These are phyloP conservation scores for Sinosuthora webbiana DNA, from an alignment of 2,113 vertebrate species.

Conservation along the genomic window DNA sequence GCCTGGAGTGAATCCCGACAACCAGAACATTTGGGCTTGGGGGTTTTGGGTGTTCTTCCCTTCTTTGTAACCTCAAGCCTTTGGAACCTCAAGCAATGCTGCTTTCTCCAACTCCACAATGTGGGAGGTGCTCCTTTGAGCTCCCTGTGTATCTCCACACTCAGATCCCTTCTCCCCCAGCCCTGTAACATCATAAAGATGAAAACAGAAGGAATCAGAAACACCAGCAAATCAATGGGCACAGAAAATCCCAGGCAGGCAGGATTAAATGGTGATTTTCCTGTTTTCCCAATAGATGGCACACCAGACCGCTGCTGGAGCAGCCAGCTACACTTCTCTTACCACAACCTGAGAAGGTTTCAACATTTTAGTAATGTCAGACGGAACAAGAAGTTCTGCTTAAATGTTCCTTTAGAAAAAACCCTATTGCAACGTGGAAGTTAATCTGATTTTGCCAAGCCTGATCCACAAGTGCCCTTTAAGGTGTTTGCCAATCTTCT, in stretches of 20 bases:
- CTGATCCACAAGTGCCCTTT: neutral
- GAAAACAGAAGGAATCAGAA: neutral
- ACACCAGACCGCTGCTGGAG: constrained; percentile 69
- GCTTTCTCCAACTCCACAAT: neutral
- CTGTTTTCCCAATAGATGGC: constrained; percentile 73
- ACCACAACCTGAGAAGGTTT: neutral
- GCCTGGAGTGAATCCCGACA: neutral
- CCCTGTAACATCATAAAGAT: accelerated
- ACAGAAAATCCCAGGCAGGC: neutral
- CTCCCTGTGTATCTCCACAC: neutral
- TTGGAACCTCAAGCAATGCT: neutral
- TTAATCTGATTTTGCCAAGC: neutral
- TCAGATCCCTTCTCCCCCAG: neutral
- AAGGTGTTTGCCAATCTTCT: neutral
- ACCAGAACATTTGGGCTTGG: neutral
- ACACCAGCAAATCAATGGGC: neutral
- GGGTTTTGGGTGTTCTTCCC: neutral
- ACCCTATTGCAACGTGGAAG: neutral
- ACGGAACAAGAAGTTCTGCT: neutral
- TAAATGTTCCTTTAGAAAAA: neutral
- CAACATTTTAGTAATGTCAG: neutral
- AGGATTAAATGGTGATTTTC: constrained; percentile 30
- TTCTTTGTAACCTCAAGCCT: neutral
- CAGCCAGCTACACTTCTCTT: neutral
- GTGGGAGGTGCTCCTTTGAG: accelerated